A percentile compares a stretch with the other conserved stretches of the same genome.
Evolutionary conservation across 2,797 vertebrate species (phyloP).

Genomic region (Dendrocincla tyrannina): DNA sequence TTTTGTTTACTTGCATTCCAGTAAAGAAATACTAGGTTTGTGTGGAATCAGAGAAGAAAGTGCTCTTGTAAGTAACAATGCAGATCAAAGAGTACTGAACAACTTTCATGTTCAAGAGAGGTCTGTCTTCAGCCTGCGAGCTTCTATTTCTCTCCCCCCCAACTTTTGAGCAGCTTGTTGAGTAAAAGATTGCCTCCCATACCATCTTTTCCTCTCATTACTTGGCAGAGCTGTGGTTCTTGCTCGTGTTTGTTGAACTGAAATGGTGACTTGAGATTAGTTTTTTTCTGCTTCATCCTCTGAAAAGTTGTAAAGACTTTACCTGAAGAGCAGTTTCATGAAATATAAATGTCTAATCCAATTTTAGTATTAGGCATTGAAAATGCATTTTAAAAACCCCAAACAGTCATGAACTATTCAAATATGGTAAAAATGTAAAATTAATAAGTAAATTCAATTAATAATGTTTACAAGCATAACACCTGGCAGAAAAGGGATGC

Average conservation of each 20-base stretch:
- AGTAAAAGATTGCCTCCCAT: not conserved
- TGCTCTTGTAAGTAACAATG: not conserved
- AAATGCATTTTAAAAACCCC: not conserved
- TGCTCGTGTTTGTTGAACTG: not conserved
- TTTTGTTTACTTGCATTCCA: slow-evolving; percentile 7
- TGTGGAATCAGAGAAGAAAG: not conserved
- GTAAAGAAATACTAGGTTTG: not conserved
- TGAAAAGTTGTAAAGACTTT: not conserved
- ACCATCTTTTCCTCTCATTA: not conserved
- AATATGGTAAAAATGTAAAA: not conserved
- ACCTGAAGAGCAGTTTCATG: not conserved
- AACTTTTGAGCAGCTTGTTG: not conserved
- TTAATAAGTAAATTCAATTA: not conserved
- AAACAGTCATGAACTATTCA: not conserved
- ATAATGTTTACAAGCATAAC: not conserved
- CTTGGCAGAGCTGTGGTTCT: not conserved
- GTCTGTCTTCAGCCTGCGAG: not conserved
- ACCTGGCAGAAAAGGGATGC: not conserved
- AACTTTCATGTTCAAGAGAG: not conserved
- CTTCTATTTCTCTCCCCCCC: not conserved
- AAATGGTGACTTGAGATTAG: not conserved
- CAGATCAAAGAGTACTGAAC: not conserved
- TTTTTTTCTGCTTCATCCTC: not conserved
- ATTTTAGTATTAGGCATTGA: not conserved
- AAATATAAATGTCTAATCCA: not conserved